These are phyloP conservation scores for Harpegnathos saltator DNA, from an alignment of 1,140 invertebrate genomes.

Conservation along the genomic window DNA sequence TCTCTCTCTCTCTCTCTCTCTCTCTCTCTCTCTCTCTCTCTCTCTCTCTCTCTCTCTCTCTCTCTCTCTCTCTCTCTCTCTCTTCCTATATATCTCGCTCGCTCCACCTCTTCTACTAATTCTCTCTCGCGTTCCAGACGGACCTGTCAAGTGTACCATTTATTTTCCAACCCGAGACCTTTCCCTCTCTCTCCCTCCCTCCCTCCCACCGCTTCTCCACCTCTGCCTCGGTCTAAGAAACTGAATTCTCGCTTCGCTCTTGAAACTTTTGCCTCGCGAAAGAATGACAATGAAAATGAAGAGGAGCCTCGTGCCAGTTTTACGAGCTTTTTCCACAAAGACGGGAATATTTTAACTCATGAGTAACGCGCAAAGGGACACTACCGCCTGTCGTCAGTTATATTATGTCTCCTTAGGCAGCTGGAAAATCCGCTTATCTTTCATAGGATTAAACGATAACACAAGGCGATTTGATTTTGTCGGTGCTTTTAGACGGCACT, in stretches of 20 bases:
- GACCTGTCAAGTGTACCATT: conserved; percentile 76
- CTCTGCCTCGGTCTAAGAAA: conserved; percentile 41
- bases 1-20: conserved; percentile 11
- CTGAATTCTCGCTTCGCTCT: conserved; percentile 54
- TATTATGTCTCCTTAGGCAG: neutral
- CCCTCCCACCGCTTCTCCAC: too few species aligned
- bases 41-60: conserved; percentile 29
- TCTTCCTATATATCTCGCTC: neutral
- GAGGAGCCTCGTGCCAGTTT: conserved; percentile 28
- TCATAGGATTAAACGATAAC: too few species aligned
- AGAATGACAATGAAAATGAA: conserved; percentile 38
- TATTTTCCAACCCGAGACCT: conserved; percentile 72
- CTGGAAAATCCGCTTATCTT: neutral
- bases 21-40: conserved; percentile 23
- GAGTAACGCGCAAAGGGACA: neutral
- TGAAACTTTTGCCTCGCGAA: conserved; percentile 54
- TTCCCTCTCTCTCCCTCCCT: too few species aligned
- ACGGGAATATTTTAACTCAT: conserved; percentile 18
- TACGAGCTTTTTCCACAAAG: neutral
- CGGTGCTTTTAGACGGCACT: too few species aligned
- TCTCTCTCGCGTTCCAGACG: conserved; percentile 35
- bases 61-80: neutral
- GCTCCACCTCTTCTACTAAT: conserved; percentile 17
- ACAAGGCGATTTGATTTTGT: too few species aligned
- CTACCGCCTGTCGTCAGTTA: neutral